These are phyloP conservation scores for Eurypyga helias DNA, from an alignment of 2,113 vertebrate species.

Conservation along the genomic window DNA sequence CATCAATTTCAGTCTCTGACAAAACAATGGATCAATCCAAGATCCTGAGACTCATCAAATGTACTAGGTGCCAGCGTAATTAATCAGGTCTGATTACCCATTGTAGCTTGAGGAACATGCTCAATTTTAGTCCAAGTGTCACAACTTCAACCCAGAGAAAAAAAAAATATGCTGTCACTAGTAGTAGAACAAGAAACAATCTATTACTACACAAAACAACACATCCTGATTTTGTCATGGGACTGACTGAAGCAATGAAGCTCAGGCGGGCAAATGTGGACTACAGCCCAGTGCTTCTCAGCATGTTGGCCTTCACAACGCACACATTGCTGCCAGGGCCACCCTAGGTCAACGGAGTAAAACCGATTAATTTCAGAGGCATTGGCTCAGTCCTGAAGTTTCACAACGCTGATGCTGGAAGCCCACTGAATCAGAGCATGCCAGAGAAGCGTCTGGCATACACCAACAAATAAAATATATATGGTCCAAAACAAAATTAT, in stretches of 20 bases:
- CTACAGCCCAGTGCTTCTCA: not conserved
- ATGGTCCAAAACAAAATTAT: not conserved
- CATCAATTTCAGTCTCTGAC: not conserved
- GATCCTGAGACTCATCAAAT: conserved; percentile 26
- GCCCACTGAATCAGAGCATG: not conserved
- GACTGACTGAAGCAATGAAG: not conserved
- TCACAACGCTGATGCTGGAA: not conserved
- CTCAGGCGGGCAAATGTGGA: not conserved
- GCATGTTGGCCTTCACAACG: not conserved
- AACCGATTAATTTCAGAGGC: not conserved
- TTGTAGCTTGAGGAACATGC: not conserved
- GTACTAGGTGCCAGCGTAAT: not conserved
- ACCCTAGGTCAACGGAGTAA: not conserved
- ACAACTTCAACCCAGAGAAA: not conserved
- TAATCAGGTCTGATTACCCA: not conserved
- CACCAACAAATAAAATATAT: not conserved
- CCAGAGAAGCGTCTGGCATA: not conserved
- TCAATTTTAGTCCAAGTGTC: not conserved
- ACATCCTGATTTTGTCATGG: not conserved
- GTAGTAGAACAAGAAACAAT: not conserved
- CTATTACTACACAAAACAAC: not conserved
- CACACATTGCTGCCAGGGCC: not conserved
- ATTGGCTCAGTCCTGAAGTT: not conserved
- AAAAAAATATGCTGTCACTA: not conserved
- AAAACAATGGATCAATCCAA: conserved; percentile 16